Percentiles rank a stretch among this genome's conserved stretches.
These are phyloP conservation scores for Itoplectis maculator DNA, from an alignment of 2,888 invertebrate species.

Conservation along the genomic window DNA sequence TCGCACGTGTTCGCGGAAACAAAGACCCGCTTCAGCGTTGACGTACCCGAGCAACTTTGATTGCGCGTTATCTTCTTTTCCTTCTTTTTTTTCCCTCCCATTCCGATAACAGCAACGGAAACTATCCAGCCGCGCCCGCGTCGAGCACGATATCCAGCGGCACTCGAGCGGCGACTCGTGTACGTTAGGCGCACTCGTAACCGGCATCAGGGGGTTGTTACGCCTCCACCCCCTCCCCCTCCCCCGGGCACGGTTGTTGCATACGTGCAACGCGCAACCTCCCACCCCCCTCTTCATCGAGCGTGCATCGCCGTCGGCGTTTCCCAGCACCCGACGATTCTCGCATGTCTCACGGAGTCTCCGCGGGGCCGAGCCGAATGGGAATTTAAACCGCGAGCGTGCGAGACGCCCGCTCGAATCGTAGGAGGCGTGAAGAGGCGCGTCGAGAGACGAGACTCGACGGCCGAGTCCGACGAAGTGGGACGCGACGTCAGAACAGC, in stretches of 20 bases:
- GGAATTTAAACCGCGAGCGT: slow-evolving; percentile 65
- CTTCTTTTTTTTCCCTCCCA: no score
- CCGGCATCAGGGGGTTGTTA: slow-evolving; percentile 10
- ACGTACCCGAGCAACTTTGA: slow-evolving; percentile 15
- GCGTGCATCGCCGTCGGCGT: not conserved
- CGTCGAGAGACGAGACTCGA: slow-evolving; percentile 17
- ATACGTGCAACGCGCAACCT: not conserved
- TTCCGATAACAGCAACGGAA: not conserved
- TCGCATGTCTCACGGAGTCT: slow-evolving; percentile 41
- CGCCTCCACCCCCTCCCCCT: no score
- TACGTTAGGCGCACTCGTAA: slow-evolving; percentile 32
- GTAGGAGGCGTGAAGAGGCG: slow-evolving; percentile 6
- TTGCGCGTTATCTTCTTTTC: not conserved
- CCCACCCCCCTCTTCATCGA: not conserved
- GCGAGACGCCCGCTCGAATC: slow-evolving; percentile 35
- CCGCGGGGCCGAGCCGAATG: slow-evolving; percentile 59
- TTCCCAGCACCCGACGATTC: not conserved
- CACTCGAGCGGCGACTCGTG: not conserved
- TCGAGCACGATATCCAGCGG: slow-evolving; percentile 24
- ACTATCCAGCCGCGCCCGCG: not conserved
- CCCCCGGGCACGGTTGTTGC: no score
- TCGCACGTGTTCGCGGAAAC: not conserved
- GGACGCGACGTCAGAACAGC: not conserved
- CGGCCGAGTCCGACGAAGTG: not conserved
- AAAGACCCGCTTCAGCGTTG: slow-evolving; percentile 1